Evolutionary conservation across 2,888 invertebrate genomes (phyloP).

Genomic region (Pterostichus niger): DNA sequence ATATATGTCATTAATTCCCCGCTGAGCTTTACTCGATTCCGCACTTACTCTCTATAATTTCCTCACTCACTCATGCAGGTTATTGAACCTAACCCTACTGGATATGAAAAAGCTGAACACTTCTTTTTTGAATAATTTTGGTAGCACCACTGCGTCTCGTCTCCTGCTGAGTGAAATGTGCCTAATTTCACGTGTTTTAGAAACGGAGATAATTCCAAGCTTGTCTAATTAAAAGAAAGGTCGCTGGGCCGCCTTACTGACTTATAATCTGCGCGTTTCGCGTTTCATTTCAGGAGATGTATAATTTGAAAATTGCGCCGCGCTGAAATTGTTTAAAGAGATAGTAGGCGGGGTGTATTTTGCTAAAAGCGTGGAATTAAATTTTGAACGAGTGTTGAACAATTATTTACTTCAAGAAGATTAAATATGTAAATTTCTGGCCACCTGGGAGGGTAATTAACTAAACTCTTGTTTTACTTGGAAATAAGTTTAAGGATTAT

Average conservation of each 20-base stretch:
- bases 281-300: slow-evolving; percentile 10
- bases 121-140: too few relatives aligned
- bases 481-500: too few relatives aligned
- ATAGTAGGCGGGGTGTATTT: neutral
- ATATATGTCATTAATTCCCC: too few relatives aligned
- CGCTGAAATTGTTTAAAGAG: neutral
- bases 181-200: slow-evolving; percentile 54
- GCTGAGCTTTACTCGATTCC: too few relatives aligned
- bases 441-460: too few relatives aligned
- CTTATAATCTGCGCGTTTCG: slow-evolving; percentile 31
- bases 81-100: too few relatives aligned
- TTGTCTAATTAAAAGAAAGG: slow-evolving; percentile 51
- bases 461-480: too few relatives aligned
- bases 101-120: too few relatives aligned
- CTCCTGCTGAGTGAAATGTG: slow-evolving; percentile 12
- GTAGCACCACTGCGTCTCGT: neutral
- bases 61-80: too few relatives aligned
- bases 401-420: slow-evolving; percentile 10
- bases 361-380: neutral
- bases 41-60: too few relatives aligned
- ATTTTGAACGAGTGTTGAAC: slow-evolving; percentile 5
- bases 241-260: slow-evolving; percentile 2
- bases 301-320: slow-evolving; percentile 6
- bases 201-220: slow-evolving; percentile 8
- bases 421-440: slow-evolving; percentile 2